phyloP scores from a whole-genome alignment of 2,113 vertebrate genomes.

The Panthera leo region DNA sequence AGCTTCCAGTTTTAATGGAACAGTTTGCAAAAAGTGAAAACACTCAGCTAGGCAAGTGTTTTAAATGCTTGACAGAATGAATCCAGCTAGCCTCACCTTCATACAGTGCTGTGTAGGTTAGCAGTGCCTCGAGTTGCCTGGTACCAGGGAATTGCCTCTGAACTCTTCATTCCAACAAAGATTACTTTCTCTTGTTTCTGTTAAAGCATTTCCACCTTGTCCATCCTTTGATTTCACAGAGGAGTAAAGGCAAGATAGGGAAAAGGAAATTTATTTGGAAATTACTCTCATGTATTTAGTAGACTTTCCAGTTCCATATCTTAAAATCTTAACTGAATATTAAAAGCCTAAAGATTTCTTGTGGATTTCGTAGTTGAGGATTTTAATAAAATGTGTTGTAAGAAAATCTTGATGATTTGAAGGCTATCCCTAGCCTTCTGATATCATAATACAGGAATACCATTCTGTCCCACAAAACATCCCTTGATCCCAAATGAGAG shows the following conservation, averaged over 20 bases:
- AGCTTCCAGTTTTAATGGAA: constrained; percentile 42
- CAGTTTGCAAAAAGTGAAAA: neutral
- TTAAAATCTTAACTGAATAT: constrained; percentile 37
- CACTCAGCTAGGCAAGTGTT: neutral
- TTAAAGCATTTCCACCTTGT: neutral
- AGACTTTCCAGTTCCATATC: neutral
- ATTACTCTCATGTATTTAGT: neutral
- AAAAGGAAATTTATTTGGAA: constrained; percentile 49
- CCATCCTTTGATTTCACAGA: neutral
- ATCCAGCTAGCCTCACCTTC: neutral
- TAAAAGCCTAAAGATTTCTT: constrained; percentile 2
- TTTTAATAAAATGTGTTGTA: constrained; percentile 21
- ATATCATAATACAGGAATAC: neutral
- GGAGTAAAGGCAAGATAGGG: neutral
- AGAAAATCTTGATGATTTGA: constrained; percentile 41
- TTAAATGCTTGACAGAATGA: neutral
- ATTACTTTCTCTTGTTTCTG: neutral
- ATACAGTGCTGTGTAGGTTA: rapidly evolving
- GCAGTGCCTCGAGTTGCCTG: neutral
- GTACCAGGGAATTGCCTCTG: neutral
- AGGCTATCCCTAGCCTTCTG: neutral
- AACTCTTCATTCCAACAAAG: neutral
- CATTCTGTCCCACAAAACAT: neutral
- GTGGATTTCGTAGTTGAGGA: neutral
- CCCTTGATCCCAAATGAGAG: neutral